Evolutionary conservation across 2,888 invertebrate species (phyloP), one percentile per base, ranked within the genome.

Genomic region (Chymomyza fuscimana): DNA sequence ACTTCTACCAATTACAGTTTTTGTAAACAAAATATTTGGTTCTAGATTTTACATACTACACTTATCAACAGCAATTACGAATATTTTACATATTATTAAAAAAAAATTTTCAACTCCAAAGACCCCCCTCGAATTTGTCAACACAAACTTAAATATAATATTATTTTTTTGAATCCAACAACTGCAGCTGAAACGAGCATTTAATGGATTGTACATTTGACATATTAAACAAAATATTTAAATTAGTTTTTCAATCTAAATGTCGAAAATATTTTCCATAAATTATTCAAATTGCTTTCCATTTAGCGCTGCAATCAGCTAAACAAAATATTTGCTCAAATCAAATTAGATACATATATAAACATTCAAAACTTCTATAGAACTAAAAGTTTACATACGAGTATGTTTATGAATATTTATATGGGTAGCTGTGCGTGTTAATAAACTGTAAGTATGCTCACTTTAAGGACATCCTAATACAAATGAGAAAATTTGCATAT

Each of bases 281-380:
- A 70, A 66, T 74, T 73, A 73, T 75, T 63, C 63, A 79, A 60
- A 58, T 58, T 58, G 58, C 5, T 32, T 15, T 9, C 16, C 60
- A 67, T 64, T 69, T 51, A 54, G 66, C 63, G 36, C 52, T 62
- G 62, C 74, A 78, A 79, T 73, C 75, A 72, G 65, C 62, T 64
- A 68, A 75, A 65, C 56, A 32, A 72, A 78, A 78, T 76, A 69
- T 85, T 77, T 71, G 58, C 63, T 66, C 25, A 67, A 58, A 16
- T 51, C 50, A 61, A 69, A 66, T 66, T 60, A 63, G 76, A 72
- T 76, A 72, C 74, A 78, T 60, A 72, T 76, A 78, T 60, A 54
- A 68, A 67, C 68, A 64, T 50, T 58, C 46, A 22, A 15, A 36
- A 36, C 9, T 36, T 5, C 36, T 36, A 51, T 64, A 56, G 19